These are phyloP conservation scores for Callipepla californica DNA, from an alignment of 2,113 vertebrate genomes.

Conservation along the genomic window DNA sequence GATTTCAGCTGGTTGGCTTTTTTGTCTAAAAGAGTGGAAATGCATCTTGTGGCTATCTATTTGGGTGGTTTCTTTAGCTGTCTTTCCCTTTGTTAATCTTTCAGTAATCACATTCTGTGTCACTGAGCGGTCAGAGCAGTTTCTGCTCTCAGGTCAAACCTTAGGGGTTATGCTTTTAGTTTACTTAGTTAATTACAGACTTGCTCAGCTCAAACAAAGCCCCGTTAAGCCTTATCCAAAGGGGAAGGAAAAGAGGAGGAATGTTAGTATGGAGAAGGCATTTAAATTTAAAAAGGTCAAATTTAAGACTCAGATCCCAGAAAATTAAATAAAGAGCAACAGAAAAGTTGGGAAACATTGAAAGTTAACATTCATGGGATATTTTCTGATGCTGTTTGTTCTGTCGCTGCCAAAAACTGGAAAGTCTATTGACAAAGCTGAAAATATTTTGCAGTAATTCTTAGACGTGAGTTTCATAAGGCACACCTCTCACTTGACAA, in stretches of 20 bases:
- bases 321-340: background rate
- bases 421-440: background rate
- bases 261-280: background rate
- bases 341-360: background rate
- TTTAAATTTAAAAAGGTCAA: background rate
- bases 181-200: background rate
- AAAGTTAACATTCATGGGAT: background rate
- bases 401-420: background rate
- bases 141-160: constrained; percentile 30
- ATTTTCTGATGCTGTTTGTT: background rate
- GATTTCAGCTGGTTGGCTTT: constrained; percentile 24
- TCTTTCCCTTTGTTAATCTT: constrained; percentile 50
- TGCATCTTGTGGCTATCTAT: constrained; percentile 26
- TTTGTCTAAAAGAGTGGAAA: constrained; percentile 59
- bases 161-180: background rate
- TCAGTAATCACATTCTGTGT: constrained; percentile 42
- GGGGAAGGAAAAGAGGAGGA: background rate
- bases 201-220: background rate
- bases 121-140: constrained; percentile 49
- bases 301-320: background rate
- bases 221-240: background rate
- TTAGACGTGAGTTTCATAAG: background rate
- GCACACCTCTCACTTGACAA: background rate
- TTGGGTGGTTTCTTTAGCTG: constrained; percentile 49
- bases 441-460: background rate